Evolutionary conservation across 2,113 vertebrate species (phyloP).

Genomic region (Rhinolophus sinicus): DNA sequence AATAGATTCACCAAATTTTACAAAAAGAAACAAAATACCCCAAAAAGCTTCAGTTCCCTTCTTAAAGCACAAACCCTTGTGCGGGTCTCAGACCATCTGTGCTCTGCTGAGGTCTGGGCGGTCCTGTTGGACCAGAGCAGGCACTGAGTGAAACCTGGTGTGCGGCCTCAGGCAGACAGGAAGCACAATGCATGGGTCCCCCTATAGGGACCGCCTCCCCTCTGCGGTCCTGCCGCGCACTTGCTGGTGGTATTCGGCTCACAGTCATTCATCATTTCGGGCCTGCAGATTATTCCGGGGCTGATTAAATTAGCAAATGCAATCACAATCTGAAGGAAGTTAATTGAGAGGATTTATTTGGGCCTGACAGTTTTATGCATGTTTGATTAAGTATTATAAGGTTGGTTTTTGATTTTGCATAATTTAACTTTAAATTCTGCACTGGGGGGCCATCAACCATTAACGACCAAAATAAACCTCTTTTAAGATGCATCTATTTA

Average conservation of each 20-base stretch:
- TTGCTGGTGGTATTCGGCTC: neutral
- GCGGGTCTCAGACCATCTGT: accelerated
- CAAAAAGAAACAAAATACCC: neutral
- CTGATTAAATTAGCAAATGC: constrained; percentile 95
- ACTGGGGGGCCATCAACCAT: constrained; percentile 84
- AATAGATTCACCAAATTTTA: neutral
- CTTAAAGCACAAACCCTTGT: neutral
- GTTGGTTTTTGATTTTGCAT: constrained; percentile 97
- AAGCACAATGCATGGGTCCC: neutral
- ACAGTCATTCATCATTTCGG: constrained; percentile 80
- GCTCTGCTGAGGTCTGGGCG: too few species aligned
- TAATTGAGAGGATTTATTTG: constrained; percentile 94
- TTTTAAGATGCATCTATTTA: constrained; percentile 85
- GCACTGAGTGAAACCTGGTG: neutral
- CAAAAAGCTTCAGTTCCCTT: too few species aligned
- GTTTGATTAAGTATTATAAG: constrained; percentile 96
- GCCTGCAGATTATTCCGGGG: constrained; percentile 86
- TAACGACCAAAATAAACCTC: constrained; percentile 91
- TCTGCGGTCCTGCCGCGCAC: neutral
- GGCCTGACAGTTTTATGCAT: constrained; percentile 93
- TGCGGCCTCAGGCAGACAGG: accelerated
- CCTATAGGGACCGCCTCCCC: neutral
- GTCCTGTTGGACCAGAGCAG: accelerated
- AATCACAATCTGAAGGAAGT: constrained; percentile 91
- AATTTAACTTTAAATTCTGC: constrained; percentile 94